Evolutionary conservation across 2,113 vertebrate genomes (phyloP).

Genomic region (Panthera tigris): DNA sequence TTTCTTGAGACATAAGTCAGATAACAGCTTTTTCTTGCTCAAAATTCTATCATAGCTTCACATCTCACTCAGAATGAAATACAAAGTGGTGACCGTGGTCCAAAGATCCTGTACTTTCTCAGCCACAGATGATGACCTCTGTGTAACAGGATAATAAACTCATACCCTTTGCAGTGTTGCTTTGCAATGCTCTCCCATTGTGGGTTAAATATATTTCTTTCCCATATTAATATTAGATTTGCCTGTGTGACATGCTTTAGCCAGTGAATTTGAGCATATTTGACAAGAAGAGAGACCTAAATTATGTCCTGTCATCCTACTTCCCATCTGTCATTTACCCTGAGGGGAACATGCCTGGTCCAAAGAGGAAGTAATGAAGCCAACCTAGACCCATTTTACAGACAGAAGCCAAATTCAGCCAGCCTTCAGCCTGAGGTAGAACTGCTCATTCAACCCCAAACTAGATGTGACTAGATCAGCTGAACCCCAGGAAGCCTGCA

Average conservation of each 20-base stretch:
- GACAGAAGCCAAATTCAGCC: background rate
- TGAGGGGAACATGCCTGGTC: background rate
- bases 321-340: background rate
- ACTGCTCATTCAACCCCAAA: background rate
- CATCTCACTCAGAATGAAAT: background rate
- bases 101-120: background rate
- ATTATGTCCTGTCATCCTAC: background rate
- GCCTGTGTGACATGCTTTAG: background rate
- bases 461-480: too few relatives aligned
- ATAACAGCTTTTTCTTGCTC: background rate
- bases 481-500: background rate
- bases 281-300: background rate
- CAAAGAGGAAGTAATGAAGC: background rate
- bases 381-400: background rate
- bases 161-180: background rate
- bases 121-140: background rate
- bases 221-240: background rate
- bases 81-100: background rate
- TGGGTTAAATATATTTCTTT: background rate
- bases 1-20: background rate
- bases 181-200: background rate
- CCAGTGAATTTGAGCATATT: background rate
- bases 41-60: background rate
- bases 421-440: background rate
- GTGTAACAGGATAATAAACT: background rate